Base-by-base conservation (phyloP, 2,797 vertebrate genomes). In the Babyrousa celebensis region DNA sequence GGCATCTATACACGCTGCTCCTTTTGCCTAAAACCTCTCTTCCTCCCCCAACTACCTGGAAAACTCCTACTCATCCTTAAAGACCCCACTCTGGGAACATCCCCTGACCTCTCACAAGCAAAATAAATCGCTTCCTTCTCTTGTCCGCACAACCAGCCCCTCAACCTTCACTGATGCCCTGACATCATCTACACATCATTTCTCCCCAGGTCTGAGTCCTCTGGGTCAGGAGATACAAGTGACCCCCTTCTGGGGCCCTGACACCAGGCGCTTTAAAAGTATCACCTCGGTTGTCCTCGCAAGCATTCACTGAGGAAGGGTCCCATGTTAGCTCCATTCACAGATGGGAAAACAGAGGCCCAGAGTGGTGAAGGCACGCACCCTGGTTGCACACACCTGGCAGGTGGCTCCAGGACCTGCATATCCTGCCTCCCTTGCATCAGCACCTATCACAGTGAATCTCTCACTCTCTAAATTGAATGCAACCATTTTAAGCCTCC, bases 21-120 rank as follows among this genome's bases (percentile, higher is more conserved):
- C 6, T 5, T 68, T 29, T 56, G 16, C 15, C 18, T 14, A 14
- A 58, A 32, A 14, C 18, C 52, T 78, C 74, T 77, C 52, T 78
- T 78, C n/a, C 20, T 78, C 12, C 29, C 52, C 32, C 15, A 56
- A 52, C 20, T 32, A 48, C 54, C 70, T 62, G 16, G 23, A 54
- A 85, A 95, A 96, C 29, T 48, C 80, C 32, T 78, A 72, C 12
- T 65, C 65, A 74, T 87, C 65, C 65, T 84, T 68, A 67, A 87
- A 52, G 14, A 67, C 25, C 15, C 43, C 1, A 3, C 29, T 68
- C 75, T 17, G 21, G 32, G 62, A 72, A 18, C 5, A 14, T 82
- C 27, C 29, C 32, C 11, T 15, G 11, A 48, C 20, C 15, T 29
- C 36, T 48, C 68, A 56, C 67, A 65, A 87, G 63, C 25, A 86